Conservation (phyloP, 2,113 vertebrate genomes). For the Varanus salvator region DNA sequence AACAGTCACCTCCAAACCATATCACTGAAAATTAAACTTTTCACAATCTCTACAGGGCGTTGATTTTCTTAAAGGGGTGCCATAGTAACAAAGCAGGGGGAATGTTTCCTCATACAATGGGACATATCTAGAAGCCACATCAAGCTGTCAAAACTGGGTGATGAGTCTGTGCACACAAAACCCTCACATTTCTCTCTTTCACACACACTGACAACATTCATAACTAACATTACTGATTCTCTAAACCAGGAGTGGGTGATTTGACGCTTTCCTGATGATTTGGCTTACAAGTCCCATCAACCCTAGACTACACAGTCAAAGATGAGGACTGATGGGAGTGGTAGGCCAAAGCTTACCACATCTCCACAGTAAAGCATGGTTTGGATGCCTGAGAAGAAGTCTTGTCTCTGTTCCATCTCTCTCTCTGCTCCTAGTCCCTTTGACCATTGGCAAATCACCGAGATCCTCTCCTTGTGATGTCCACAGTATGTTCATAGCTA, state of each 20-base stretch:
- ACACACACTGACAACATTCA: neutral
- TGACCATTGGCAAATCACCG: neutral
- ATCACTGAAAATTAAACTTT: slow-evolving; percentile 33
- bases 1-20: slow-evolving; percentile 45
- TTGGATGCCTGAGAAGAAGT: neutral
- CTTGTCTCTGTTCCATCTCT: neutral
- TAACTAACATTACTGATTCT: neutral
- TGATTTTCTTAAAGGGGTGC: slow-evolving; percentile 52
- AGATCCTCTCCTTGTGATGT: neutral
- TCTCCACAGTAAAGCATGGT: neutral
- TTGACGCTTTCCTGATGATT: too few species aligned
- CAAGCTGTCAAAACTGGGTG: neutral
- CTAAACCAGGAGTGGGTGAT: too few species aligned
- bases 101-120: neutral
- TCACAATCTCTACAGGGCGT: neutral
- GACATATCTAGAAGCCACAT: neutral
- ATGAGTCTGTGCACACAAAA: neutral
- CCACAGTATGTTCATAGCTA: neutral
- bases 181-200: neutral
- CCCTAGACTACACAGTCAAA: too few species aligned
- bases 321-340: too few species aligned
- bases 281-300: too few species aligned
- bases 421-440: neutral
- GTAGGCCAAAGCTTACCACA: too few species aligned
- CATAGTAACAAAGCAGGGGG: slow-evolving; percentile 16